These are phyloP conservation scores for Anniella stebbinsi DNA, from an alignment of 2,797 vertebrate genomes.

Conservation along the genomic window DNA sequence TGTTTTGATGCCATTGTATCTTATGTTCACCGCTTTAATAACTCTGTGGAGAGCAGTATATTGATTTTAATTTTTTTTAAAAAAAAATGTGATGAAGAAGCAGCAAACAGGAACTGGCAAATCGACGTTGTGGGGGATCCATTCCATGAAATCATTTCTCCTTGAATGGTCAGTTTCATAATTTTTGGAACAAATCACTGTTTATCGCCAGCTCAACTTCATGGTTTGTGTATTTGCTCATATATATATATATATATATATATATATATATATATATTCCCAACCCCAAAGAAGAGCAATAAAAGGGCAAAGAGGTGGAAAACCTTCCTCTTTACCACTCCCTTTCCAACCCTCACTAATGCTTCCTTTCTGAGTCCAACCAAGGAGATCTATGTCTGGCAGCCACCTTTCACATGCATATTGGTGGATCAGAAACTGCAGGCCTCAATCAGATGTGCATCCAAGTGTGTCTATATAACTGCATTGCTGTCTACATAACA, in stretches of 20 bases:
- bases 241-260: too few relatives aligned
- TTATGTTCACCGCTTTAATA: too few relatives aligned
- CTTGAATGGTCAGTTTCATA: not conserved
- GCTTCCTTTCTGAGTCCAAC: not conserved
- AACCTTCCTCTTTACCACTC: not conserved
- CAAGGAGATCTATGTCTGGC: not conserved
- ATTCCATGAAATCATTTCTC: not conserved
- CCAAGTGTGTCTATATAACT: not conserved
- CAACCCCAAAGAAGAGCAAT: not conserved
- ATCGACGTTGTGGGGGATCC: not conserved
- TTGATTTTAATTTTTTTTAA: too few relatives aligned
- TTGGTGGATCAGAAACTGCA: not conserved
- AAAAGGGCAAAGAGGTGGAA: not conserved
- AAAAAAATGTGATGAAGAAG: not conserved
- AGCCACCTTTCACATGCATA: not conserved
- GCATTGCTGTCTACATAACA: not conserved
- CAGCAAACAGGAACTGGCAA: not conserved
- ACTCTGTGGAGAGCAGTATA: too few relatives aligned
- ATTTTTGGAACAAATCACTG: not conserved
- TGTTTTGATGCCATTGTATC: too few relatives aligned
- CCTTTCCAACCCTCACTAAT: not conserved
- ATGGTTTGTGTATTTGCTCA: not conserved
- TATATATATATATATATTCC: too few relatives aligned
- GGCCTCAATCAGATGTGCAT: not conserved
- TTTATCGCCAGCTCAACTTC: not conserved